Percentiles rank a stretch among this genome's conserved stretches.
These are phyloP conservation scores for Pelobates fuscus DNA, from an alignment of 2,113 vertebrate genomes.

Conservation along the genomic window DNA sequence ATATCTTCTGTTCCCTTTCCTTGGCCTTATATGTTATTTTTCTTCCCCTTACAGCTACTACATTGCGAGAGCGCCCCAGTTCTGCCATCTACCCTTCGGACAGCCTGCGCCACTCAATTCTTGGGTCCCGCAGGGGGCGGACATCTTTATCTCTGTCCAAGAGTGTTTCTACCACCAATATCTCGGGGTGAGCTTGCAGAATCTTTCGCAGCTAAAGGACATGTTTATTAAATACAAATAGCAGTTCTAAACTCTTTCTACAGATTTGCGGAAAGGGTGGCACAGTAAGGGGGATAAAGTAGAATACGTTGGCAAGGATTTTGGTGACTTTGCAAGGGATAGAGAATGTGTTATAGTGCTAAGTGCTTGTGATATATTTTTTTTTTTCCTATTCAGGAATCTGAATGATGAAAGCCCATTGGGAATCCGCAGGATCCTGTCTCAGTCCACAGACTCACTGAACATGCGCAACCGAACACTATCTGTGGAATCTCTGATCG, in stretches of 20 bases:
- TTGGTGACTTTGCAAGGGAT: no score
- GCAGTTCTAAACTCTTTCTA: no score
- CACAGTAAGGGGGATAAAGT: no score
- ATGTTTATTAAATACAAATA: no score
- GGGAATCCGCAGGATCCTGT: constrained; percentile 89
- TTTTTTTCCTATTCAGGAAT: constrained; percentile 61
- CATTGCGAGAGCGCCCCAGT: constrained; percentile 78
- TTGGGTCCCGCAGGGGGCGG: constrained; percentile 80
- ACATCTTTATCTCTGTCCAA: constrained; percentile 83
- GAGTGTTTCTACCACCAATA: constrained; percentile 93
- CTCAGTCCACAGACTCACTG: constrained; percentile 90
- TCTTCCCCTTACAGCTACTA: constrained; percentile 62
- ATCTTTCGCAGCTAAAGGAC: no score
- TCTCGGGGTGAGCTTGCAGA: constrained; percentile 77
- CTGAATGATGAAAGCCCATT: constrained; percentile 85
- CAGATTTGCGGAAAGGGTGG: no score
- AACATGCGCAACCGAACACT: constrained; percentile 84
- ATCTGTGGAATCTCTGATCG: constrained; percentile 87
- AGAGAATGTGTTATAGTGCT: no score
- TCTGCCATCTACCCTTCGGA: constrained; percentile 89
- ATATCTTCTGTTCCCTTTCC: no score
- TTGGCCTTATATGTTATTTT: neutral
- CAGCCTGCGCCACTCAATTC: constrained; percentile 82
- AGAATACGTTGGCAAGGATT: no score
- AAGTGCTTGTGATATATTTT: accelerated